Evolutionary conservation across 2,113 vertebrate species (phyloP).

Genomic region (Seriola aureovittata): DNA sequence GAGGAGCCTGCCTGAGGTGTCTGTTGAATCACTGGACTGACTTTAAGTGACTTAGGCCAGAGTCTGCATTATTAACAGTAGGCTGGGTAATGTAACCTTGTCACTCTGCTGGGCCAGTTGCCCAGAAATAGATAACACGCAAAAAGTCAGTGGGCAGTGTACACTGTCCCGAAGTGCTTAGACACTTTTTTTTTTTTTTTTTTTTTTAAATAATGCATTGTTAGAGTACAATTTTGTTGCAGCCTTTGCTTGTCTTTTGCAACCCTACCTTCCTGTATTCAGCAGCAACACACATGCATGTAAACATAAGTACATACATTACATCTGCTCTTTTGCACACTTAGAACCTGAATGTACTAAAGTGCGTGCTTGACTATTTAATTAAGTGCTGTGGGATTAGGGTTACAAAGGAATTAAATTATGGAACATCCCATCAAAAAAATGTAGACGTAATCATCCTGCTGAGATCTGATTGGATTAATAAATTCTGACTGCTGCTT

Average conservation of each 20-base stretch:
- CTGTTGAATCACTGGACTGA: slow-evolving; percentile 60
- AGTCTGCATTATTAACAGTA: slow-evolving; percentile 60
- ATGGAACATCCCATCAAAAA: slow-evolving; percentile 74
- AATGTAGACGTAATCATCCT: slow-evolving; percentile 69
- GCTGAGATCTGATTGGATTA: slow-evolving; percentile 78
- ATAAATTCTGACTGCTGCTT: slow-evolving; percentile 71
- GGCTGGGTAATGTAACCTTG: slow-evolving; percentile 61
- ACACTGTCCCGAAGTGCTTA: slow-evolving; percentile 63
- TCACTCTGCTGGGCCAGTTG: slow-evolving; percentile 36
- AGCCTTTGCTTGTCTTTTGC: slow-evolving; percentile 60
- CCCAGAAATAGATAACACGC: slow-evolving; percentile 44
- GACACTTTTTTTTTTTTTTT: slow-evolving; percentile 30
- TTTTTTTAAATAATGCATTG: slow-evolving; percentile 64
- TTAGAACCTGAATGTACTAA: slow-evolving; percentile 88
- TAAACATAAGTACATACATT: slow-evolving; percentile 83
- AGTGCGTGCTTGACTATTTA: slow-evolving; percentile 91
- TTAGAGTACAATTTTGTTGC: slow-evolving; percentile 69
- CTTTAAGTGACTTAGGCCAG: slow-evolving; percentile 54
- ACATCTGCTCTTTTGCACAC: slow-evolving; percentile 80
- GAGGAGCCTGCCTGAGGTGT: slow-evolving; percentile 72
- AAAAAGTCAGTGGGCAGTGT: slow-evolving; percentile 68
- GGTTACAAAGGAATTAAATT: slow-evolving; percentile 75
- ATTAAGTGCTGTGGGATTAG: slow-evolving; percentile 95
- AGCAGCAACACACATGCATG: slow-evolving; percentile 81
- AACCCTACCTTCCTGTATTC: slow-evolving; percentile 73